Evolutionary conservation across 1,140 invertebrate genomes (phyloP).

Genomic region (Meloidogyne exigua): DNA sequence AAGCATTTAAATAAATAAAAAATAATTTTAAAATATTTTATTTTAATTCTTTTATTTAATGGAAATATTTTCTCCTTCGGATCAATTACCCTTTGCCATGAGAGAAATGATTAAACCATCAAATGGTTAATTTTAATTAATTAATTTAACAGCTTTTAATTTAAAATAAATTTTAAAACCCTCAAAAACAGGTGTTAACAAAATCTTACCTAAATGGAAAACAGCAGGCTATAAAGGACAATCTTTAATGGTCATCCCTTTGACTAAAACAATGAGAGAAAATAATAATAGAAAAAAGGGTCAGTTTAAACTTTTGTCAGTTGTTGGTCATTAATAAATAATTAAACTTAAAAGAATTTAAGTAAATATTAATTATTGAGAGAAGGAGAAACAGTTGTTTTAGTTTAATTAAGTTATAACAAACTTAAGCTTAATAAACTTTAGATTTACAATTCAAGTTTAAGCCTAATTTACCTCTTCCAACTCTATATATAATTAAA

Average conservation of each 20-base stretch:
- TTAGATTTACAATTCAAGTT: no score
- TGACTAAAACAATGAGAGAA: not conserved
- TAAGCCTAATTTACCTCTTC: no score
- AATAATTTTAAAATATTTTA: no score
- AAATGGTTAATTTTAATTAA: not conserved
- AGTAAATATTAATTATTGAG: no score
- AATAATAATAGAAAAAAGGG: not conserved
- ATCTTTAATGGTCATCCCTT: not conserved
- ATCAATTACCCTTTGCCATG: not conserved
- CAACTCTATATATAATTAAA: no score
- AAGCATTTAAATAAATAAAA: no score
- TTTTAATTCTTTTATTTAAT: no score
- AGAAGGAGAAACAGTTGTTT: no score
- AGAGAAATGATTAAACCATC: not conserved
- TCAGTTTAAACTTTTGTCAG: not conserved
- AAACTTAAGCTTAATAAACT: no score
- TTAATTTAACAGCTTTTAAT: no score
- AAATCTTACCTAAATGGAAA: slow-evolving; percentile 1
- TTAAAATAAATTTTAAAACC: not conserved
- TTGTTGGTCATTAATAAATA: not conserved
- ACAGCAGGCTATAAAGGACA: not conserved
- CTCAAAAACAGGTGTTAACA: not conserved
- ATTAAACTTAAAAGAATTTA: not conserved
- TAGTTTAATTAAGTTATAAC: no score
- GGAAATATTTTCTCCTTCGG: not conserved